Conservation (phyloP, 2,797 vertebrate genomes). For the Champsocephalus esox region DNA sequence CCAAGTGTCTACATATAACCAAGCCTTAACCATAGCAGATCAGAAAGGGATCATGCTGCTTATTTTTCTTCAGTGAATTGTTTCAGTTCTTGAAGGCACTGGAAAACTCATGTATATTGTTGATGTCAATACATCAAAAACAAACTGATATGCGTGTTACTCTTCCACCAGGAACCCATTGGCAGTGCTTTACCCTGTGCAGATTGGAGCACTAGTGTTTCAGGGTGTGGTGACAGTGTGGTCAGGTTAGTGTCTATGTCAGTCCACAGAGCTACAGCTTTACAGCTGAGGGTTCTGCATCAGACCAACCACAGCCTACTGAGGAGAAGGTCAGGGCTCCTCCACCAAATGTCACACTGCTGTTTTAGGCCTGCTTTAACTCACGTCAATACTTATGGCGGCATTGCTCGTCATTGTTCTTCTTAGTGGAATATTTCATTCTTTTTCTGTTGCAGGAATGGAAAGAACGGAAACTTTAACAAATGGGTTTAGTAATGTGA, state of each 20-base stretch:
- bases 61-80: background rate
- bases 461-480: slow-evolving; percentile 14
- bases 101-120: background rate
- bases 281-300: slow-evolving; percentile 55
- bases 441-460: background rate
- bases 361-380: slow-evolving; percentile 55
- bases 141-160: background rate
- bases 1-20: background rate
- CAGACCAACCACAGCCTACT: slow-evolving; percentile 65
- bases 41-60: background rate
- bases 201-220: slow-evolving; percentile 40
- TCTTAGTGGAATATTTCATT: slow-evolving; percentile 16
- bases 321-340: slow-evolving; percentile 66
- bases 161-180: background rate
- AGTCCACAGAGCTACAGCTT: slow-evolving; percentile 62
- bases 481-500: slow-evolving; percentile 16
- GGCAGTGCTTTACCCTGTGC: slow-evolving; percentile 27
- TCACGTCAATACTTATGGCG: slow-evolving; percentile 46
- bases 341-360: slow-evolving; percentile 68
- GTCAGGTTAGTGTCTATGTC: slow-evolving; percentile 62
- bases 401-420: slow-evolving; percentile 38
- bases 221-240: slow-evolving; percentile 67
- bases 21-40: background rate
- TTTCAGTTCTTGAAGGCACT: background rate
- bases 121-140: background rate